These are phyloP conservation scores for Drosophila differens DNA, from an alignment of 2,888 invertebrate genomes.

Conservation along the genomic window DNA sequence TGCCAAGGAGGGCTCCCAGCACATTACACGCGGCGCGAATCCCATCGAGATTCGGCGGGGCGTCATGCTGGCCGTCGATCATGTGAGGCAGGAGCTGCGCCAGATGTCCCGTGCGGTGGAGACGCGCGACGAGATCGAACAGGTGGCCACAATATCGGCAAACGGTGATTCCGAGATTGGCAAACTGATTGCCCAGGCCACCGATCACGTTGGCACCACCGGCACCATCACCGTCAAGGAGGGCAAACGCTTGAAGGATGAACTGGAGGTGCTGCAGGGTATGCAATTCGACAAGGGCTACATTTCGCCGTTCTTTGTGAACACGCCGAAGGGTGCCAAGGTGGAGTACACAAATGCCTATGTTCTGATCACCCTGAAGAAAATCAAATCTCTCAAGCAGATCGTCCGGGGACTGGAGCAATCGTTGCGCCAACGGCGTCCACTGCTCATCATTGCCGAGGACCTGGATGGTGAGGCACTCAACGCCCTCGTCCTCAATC, in stretches of 20 bases:
- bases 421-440: conserved; percentile 96
- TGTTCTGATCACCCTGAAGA: conserved; percentile 97
- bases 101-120: conserved; percentile 96
- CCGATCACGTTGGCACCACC: conserved; percentile 98
- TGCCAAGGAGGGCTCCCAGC: conserved; percentile 99
- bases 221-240: conserved; percentile 99
- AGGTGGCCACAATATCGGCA: conserved; percentile 99
- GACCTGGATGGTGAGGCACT: conserved; percentile 98
- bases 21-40: conserved; percentile 98
- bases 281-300: conserved; percentile 99
- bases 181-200: conserved; percentile 96
- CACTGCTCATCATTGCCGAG: conserved; percentile 97
- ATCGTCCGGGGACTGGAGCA: conserved; percentile 98
- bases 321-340: conserved; percentile 98
- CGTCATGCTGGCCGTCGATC: conserved; percentile 98
- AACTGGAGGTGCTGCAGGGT: conserved; percentile 98
- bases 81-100: conserved; percentile 94
- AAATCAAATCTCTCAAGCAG: conserved; percentile 97
- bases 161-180: conserved; percentile 98
- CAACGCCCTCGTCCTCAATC: conserved; percentile 96
- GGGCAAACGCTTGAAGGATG: conserved; percentile 98
- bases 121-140: conserved; percentile 99
- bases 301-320: conserved; percentile 99
- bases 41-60: conserved; percentile 97
- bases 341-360: conserved; percentile 98